phyloP scores from a whole-genome alignment of 92 coral and sea anemone genomes.

The Bergia sp. region DNA sequence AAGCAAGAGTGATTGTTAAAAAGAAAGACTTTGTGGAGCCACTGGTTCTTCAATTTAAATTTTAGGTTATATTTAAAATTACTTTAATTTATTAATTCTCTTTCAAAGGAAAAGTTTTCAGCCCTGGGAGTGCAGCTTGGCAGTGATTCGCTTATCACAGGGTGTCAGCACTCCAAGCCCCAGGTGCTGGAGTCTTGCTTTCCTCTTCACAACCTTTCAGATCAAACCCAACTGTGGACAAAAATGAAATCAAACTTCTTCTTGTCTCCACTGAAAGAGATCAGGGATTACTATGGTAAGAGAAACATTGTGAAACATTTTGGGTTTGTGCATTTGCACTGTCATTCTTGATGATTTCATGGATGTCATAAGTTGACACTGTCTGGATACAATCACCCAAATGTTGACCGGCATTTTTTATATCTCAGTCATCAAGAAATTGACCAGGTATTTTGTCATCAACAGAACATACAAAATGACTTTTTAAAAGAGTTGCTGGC shows the following conservation, averaged over 20 bases:
- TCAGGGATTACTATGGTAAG: slow-evolving; percentile 96
- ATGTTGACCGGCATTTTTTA: too few species aligned
- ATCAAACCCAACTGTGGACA: slow-evolving; percentile 80
- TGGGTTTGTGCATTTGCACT: too few species aligned
- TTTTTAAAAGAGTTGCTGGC: too few species aligned
- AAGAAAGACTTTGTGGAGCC: too few species aligned
- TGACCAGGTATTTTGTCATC: too few species aligned
- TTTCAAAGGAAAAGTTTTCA: slow-evolving; percentile 54
- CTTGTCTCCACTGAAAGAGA: slow-evolving; percentile 89
- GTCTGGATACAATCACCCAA: too few species aligned
- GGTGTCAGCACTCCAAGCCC: slow-evolving; percentile 91
- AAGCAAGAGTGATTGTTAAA: too few species aligned
- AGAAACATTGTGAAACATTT: too few species aligned
- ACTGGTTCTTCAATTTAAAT: not conserved
- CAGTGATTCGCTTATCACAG: slow-evolving; percentile 73
- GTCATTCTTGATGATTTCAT: too few species aligned
- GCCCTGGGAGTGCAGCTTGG: slow-evolving; percentile 77
- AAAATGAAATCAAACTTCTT: slow-evolving; percentile 84
- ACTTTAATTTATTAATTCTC: not conserved
- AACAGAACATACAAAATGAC: too few species aligned
- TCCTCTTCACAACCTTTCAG: slow-evolving; percentile 81
- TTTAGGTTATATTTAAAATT: not conserved
- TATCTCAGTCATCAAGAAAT: too few species aligned
- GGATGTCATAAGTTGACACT: too few species aligned
- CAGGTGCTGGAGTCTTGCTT: slow-evolving; percentile 83